A percentile compares a stretch with the other conserved stretches of the same genome.
Evolutionary conservation across 2,888 invertebrate species (phyloP).

Genomic region (Acanthosepion pharaonis): DNA sequence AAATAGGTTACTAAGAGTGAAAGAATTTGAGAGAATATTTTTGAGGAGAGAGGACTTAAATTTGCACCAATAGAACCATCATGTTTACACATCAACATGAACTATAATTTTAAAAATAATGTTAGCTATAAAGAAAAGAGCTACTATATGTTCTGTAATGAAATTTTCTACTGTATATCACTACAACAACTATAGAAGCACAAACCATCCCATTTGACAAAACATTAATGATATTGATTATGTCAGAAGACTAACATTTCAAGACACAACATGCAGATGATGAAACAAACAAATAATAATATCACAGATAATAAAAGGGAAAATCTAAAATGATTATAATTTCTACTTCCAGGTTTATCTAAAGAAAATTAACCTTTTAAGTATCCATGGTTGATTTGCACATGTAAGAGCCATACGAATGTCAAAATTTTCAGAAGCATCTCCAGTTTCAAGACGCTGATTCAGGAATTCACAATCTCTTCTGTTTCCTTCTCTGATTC

Average conservation of each 20-base stretch:
- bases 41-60: no score
- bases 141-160: no score
- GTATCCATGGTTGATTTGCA: not conserved
- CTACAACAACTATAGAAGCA: no score
- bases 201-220: no score
- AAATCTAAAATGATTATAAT: not conserved
- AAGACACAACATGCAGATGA: not conserved
- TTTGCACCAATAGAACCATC: no score
- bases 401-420: not conserved
- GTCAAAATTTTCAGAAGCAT: no score
- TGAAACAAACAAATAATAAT: not conserved
- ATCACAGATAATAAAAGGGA: not conserved
- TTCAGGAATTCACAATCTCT: slow-evolving; percentile 38
- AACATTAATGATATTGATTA: not conserved
- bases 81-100: no score
- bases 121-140: no score
- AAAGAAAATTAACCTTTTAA: not conserved
- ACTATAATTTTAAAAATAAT: no score
- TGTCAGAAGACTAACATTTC: not conserved
- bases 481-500: slow-evolving; percentile 11
- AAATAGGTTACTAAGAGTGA: no score
- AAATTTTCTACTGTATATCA: no score
- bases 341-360: not conserved
- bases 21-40: no score
- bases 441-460: not conserved